These are phyloP conservation scores for Echeneis naucrates DNA, from an alignment of 2,797 vertebrate genomes.

Conservation along the genomic window DNA sequence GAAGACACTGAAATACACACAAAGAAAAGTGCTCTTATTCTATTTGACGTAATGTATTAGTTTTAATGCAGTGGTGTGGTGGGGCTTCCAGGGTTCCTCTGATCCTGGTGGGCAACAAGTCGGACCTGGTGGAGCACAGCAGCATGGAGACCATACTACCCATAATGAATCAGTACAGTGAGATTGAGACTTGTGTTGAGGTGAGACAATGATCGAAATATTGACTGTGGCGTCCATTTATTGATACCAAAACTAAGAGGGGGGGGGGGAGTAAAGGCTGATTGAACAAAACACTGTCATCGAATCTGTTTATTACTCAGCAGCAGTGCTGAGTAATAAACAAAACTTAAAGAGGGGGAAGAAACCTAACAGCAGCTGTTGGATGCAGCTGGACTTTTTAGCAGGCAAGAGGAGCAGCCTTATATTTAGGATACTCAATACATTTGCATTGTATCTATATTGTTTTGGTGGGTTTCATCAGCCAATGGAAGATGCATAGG, in stretches of 20 bases:
- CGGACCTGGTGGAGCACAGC: slow-evolving; percentile 96
- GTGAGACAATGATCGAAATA: slow-evolving; percentile 74
- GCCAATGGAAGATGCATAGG: neutral
- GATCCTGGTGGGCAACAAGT: slow-evolving; percentile 98
- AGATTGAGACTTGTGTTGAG: slow-evolving; percentile 98
- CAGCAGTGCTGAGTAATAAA: neutral
- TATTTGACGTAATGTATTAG: neutral
- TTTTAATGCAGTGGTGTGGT: neutral
- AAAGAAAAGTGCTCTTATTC: neutral
- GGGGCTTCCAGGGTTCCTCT: slow-evolving; percentile 89
- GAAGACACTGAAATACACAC: neutral
- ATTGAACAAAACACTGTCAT: neutral
- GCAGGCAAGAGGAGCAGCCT: slow-evolving; percentile 1
- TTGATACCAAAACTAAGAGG: neutral
- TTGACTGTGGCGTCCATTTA: neutral
- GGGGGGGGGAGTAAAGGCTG: neutral
- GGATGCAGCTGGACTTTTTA: neutral
- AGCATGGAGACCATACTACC: slow-evolving; percentile 98
- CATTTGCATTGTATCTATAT: neutral
- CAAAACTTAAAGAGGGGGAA: slow-evolving; percentile 20
- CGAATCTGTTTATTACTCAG: neutral
- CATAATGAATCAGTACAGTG: slow-evolving; percentile 97
- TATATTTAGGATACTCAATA: neutral
- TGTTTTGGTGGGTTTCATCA: neutral
- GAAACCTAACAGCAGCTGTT: neutral